Percentiles rank a stretch among this genome's conserved stretches.
Evolutionary conservation across 2,113 vertebrate species (phyloP).

Genomic region (Lepus americanus): DNA sequence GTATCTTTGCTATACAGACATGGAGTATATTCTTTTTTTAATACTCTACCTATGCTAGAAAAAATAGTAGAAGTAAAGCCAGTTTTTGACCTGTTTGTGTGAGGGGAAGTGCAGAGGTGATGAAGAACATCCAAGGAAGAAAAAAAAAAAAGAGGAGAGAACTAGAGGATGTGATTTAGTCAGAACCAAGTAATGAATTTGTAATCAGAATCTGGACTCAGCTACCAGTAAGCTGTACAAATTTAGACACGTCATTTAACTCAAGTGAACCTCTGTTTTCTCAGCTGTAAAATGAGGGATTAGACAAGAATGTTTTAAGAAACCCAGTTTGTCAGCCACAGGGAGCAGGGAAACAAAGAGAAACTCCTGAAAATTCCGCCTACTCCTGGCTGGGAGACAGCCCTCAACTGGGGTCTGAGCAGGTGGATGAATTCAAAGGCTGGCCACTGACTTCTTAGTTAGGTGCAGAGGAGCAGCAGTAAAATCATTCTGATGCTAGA

Average conservation of each 20-base stretch:
- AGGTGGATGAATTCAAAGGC: neutral
- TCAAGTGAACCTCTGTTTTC: slow-evolving; percentile 4
- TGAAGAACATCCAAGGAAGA: neutral
- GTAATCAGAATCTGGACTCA: neutral
- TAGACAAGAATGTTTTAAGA: slow-evolving; percentile 34
- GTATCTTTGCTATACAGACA: neutral
- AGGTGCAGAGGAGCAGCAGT: neutral
- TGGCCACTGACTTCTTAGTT: neutral
- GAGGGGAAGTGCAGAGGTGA: neutral
- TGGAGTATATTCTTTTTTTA: neutral
- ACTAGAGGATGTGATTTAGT: neutral
- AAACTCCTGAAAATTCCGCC: slow-evolving; percentile 41
- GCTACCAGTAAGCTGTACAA: neutral
- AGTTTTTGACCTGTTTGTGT: neutral
- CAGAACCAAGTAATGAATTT: neutral
- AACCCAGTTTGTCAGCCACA: neutral
- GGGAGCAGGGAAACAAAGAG: slow-evolving; percentile 12
- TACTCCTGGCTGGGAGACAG: slow-evolving; percentile 1
- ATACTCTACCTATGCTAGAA: neutral
- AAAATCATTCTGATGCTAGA: neutral
- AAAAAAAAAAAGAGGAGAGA: neutral
- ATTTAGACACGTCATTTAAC: neutral
- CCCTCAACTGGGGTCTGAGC: neutral
- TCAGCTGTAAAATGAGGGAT: slow-evolving; percentile 51
- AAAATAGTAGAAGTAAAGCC: neutral